Evolutionary conservation across 2,797 vertebrate species (phyloP), one percentile per base, ranked within the genome.

Genomic region (Etheostoma perlongum): DNA sequence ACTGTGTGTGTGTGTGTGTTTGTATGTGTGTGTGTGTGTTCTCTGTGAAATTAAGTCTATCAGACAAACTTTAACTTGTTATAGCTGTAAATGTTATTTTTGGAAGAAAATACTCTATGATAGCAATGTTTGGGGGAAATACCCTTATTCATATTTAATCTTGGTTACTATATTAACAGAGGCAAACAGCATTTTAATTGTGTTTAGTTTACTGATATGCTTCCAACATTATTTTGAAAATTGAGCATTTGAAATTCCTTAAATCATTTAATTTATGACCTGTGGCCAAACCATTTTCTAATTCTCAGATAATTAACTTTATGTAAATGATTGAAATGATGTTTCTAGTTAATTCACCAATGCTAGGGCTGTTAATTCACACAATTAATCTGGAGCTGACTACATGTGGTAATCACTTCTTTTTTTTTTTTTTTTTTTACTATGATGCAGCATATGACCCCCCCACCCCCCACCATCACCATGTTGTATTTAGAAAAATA

Each of bases 291-390:
- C 23, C 6, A 7, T 46, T 75, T 85, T 58, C 25, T 51, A 18
- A 44, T 49, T 61, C 21, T 51, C 9, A 55, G n/a, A 47, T 85
- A 68, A 64, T 62, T 47, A 64, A 27, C 47, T 58, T 58, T 14
- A 33, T 14, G 1, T 48, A 21, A 27, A 52, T 36, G 27, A 74
- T 19, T 64, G 23, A 60, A 73, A 67, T 60, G 12, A 9, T 51
- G 47, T 59, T 66, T 21, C 21, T 15, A 78, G 44, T 74, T 72
- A 46, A 72, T 71, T 60, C 19, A 70, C 48, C 10, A 15, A 15
- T 1, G 10, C 36, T 44, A 13, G 42, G n/a, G n/a, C 25, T 18
- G 15, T 15, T 64, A 49, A 46, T 82, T 67, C 13, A 47, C n/a
- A 60, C 15, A 19, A 8, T 44, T 2, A 65, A 59, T 64, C 6